Base-by-base conservation (phyloP, 2,113 vertebrate genomes). In the Ceyx cyanopectus region DNA sequence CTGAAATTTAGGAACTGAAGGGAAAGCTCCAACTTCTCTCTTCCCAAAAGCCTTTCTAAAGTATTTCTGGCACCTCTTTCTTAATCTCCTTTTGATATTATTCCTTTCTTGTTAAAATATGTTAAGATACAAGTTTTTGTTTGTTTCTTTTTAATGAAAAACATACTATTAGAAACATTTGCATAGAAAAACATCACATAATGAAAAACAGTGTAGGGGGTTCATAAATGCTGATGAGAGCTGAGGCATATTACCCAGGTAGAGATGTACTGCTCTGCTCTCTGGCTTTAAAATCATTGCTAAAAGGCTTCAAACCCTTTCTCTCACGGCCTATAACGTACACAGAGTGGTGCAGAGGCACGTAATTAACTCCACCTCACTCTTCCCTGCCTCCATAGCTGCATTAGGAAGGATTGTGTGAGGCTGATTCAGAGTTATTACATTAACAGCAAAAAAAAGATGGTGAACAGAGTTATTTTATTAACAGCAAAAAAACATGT, bases 251-350 rank as follows among this genome's bases (percentile, higher is more conserved):
- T 76, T 85, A 87, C 73, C 67, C 56, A 87, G 54, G n/a, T 79
- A 87, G 90, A 85, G 88, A 82, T 51, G 40, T 57, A 51, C 50
- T 79, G 46, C 40, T 85, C 26, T 54, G 6, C 66, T 85, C 41
- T 60, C 68, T 32, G 48, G 63, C 73, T 94, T 83, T 53, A 14
- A 95, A 96, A 92, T 89, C 41, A 37, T 22, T 12, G 22, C 56
- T 95, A 87, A 89, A 70, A 95, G 51, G 75, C 12, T 96, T 56
- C 87, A 70, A 76, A 89, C 30, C 41, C 54, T 60, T 50, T 89
- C 68, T 93, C 89, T 91, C 75, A 91, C 0, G 1, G 84, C 68
- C 81, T 46, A 12, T 77, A 93, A 87, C 4, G 1, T 9, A 66
- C 50, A 61, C 34, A 73, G 66, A 85, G 40, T 51, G 46, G 54